A percentile compares a stretch with the other conserved stretches of the same genome.
These are phyloP conservation scores for Lampropteryx suffumata DNA, from an alignment of 2,888 invertebrate species.

Conservation along the genomic window DNA sequence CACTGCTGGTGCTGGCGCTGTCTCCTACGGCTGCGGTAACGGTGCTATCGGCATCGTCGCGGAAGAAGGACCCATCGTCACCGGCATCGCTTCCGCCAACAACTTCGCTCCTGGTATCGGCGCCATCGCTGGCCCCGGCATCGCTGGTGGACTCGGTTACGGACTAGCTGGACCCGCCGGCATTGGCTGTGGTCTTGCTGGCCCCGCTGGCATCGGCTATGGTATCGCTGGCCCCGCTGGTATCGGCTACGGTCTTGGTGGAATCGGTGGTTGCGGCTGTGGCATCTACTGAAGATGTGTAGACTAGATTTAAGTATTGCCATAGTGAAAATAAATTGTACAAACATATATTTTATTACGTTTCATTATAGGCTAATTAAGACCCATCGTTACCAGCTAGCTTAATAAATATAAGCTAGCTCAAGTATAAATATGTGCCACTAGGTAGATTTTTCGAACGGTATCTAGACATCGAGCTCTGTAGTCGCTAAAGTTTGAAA, in stretches of 20 bases:
- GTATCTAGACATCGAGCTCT: too few relatives aligned
- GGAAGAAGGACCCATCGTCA: slow-evolving; percentile 28
- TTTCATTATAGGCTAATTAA: too few relatives aligned
- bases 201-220: not conserved
- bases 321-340: not conserved
- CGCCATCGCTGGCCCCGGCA: slow-evolving; percentile 4
- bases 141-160: slow-evolving; percentile 11
- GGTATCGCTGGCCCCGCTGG: slow-evolving; percentile 4
- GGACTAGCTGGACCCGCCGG: slow-evolving; percentile 30
- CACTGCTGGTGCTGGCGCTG: slow-evolving; percentile 41
- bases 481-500: too few relatives aligned
- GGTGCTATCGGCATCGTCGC: slow-evolving; percentile 33
- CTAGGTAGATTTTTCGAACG: too few relatives aligned
- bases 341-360: not conserved
- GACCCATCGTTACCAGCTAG: too few relatives aligned
- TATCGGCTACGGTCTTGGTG: slow-evolving; percentile 6
- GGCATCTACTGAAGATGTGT: not conserved
- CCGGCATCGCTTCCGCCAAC: slow-evolving; percentile 26
- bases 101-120: slow-evolving; percentile 22
- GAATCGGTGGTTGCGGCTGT: not conserved
- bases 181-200: slow-evolving; percentile 12
- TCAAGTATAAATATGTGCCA: too few relatives aligned
- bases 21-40: slow-evolving; percentile 43
- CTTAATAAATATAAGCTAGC: too few relatives aligned
- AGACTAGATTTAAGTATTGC: not conserved